Evolutionary conservation across 2,888 invertebrate species (phyloP), one percentile per base, ranked within the genome.

Genomic region (Lepetodrilus schrolli): DNA sequence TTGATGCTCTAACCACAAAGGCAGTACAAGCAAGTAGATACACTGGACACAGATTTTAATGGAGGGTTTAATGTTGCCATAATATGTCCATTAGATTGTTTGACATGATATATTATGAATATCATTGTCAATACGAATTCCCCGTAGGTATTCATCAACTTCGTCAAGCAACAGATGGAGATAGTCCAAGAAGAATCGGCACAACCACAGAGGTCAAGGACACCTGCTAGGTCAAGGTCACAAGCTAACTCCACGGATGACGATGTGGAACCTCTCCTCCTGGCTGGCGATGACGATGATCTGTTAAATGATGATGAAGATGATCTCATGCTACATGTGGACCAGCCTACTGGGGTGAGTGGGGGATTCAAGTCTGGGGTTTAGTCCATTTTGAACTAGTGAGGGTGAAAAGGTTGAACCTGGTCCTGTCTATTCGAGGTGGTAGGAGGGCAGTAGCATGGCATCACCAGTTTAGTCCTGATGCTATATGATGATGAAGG

Each of bases 111-210:
- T 38, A 38, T 38, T 38, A 8, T 7, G 38, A 10, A 8, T 38
- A 38, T 38, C 38, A 38, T n/a, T n/a, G n/a, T n/a, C 1, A 13
- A 10, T 17, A 10, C 13, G 47, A 72, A 8, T 68, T 58, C 37
- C 26, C 72, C 80, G n/a, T 79, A 89, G 89, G 89, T 90, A 13
- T 90, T 90, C 72, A 89, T 90, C 48, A 90, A 89, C 79, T 90
- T 90, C 81, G 89, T 89, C n/a, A 88, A 88, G 70, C 85, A 88
- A 77, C 89, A 89, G 77, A 83, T 84, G 58, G 89, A 89, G 76
- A 84, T 88, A 37, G 85, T 87, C 1, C 81, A 82, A 48, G 88
- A 88, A 83, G 68, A 49, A 13, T 4, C 73, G 50, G 30, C 23
- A 48, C 10, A 30, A 13, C 21, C 17, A 34, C 50, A 49, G 17